These are phyloP conservation scores for Ladona fulva DNA, from an alignment of 1,140 invertebrate genomes.

Conservation along the genomic window DNA sequence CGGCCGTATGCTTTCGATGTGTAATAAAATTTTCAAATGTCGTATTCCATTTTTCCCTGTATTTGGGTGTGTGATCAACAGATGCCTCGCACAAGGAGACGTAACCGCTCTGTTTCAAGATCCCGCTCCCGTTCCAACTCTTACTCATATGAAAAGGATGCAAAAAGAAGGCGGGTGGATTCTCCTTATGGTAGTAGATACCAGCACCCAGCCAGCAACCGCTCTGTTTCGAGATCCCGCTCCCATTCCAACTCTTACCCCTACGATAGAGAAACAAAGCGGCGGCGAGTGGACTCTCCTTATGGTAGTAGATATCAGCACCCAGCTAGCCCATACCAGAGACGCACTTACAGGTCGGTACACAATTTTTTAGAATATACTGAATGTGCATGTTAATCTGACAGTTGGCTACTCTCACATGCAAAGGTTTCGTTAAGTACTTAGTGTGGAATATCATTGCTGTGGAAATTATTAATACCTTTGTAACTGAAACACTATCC, in stretches of 20 bases:
- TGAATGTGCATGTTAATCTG: too few relatives aligned
- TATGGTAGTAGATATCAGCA: not conserved
- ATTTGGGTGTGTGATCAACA: slow-evolving; percentile 37
- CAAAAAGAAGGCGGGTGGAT: slow-evolving; percentile 43
- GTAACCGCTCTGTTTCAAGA: slow-evolving; percentile 58
- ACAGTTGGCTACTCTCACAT: too few relatives aligned
- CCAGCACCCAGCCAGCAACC: slow-evolving; percentile 42
- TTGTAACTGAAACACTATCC: too few relatives aligned
- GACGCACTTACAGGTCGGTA: slow-evolving; percentile 45
- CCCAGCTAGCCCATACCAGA: slow-evolving; percentile 39
- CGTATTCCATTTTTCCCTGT: not conserved
- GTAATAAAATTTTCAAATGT: not conserved
- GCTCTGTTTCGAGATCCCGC: slow-evolving; percentile 53
- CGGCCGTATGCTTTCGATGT: too few relatives aligned
- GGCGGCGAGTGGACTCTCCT: slow-evolving; percentile 40
- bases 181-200: slow-evolving; percentile 12
- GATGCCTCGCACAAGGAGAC: slow-evolving; percentile 70
- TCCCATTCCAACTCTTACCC: slow-evolving; percentile 38
- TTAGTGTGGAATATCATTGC: too few relatives aligned
- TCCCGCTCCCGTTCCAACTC: slow-evolving; percentile 46
- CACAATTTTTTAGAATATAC: too few relatives aligned
- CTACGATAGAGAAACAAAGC: slow-evolving; percentile 28
- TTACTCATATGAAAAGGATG: slow-evolving; percentile 18
- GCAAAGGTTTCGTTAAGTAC: too few relatives aligned
- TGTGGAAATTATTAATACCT: too few relatives aligned